phyloP scores from a whole-genome alignment of 2,888 invertebrate species.

The Eudemis profundana region DNA sequence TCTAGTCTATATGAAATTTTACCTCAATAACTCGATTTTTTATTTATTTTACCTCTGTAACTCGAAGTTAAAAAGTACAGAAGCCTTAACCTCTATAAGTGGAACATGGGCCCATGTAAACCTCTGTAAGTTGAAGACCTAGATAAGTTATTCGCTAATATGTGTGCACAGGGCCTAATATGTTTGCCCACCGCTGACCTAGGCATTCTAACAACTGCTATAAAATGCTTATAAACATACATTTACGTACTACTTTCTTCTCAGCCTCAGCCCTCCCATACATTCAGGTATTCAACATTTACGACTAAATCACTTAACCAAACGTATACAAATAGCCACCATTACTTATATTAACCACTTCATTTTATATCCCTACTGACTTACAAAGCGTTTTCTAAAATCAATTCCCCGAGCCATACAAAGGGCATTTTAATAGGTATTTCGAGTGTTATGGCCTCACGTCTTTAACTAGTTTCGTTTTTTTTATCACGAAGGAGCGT shows the following conservation, averaged over 20 bases:
- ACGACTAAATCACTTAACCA: constrained; percentile 11
- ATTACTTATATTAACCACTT: constrained; percentile 39
- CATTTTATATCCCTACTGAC: constrained; percentile 6
- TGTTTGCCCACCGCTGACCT: not conserved
- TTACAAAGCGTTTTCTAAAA: constrained; percentile 21
- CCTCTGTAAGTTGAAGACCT: too few species aligned
- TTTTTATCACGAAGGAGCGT: constrained; percentile 11
- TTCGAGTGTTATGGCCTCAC: constrained; percentile 30
- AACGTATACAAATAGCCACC: constrained; percentile 19
- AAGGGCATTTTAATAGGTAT: constrained; percentile 30
- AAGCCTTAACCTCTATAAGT: too few species aligned
- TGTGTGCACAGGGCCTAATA: too few species aligned
- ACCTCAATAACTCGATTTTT: too few species aligned
- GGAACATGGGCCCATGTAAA: too few species aligned
- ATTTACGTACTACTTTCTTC: not conserved
- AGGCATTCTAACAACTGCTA: not conserved
- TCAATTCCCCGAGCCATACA: constrained; percentile 30
- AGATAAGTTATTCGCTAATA: too few species aligned
- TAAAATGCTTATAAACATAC: not conserved
- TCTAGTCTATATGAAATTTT: too few species aligned
- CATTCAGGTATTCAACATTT: not conserved
- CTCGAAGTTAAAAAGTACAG: too few species aligned
- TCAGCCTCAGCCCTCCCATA: not conserved
- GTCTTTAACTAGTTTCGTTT: constrained; percentile 30
- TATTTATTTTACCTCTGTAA: too few species aligned